Percentiles rank a stretch among this genome's conserved stretches.
Evolutionary conservation across 2,797 vertebrate species (phyloP).

Genomic region (Gadopsis bispinosus): DNA sequence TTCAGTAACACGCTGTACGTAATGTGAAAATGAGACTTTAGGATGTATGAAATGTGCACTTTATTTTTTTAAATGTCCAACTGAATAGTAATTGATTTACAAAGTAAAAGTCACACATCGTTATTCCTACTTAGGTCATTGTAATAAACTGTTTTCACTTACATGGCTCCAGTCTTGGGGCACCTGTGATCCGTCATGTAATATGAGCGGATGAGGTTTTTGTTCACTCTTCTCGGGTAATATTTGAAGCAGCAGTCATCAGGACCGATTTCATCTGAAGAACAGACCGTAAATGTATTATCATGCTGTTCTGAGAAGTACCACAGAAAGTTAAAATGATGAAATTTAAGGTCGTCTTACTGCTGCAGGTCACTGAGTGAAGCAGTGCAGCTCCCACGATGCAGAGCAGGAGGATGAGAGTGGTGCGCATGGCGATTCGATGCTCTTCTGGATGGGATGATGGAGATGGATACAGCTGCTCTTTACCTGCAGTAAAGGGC

Average conservation of each 20-base stretch:
- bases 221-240: not conserved
- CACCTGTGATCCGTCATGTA: conserved; percentile 34
- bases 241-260: conserved; percentile 61
- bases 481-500: fast-evolving
- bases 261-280: conserved; percentile 8
- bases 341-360: conserved; percentile 36
- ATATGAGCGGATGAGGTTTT: fast-evolving
- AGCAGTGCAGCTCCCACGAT: conserved; percentile 59
- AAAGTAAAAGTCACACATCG: not conserved
- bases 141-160: conserved; percentile 23
- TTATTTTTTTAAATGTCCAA: not conserved
- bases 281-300: fast-evolving
- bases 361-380: conserved; percentile 20
- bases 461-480: not conserved
- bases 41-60: not conserved
- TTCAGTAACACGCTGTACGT: too few relatives aligned
- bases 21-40: not conserved
- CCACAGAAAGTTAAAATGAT: fast-evolving
- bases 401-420: conserved; percentile 61
- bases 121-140: not conserved
- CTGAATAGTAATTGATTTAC: not conserved
- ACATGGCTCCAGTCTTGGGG: conserved; percentile 46
- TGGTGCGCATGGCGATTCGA: conserved; percentile 53
- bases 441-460: conserved; percentile 13
- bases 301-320: fast-evolving